These are phyloP conservation scores for Brachirus orientalis DNA, from an alignment of 2,113 vertebrate species.

Conservation along the genomic window DNA sequence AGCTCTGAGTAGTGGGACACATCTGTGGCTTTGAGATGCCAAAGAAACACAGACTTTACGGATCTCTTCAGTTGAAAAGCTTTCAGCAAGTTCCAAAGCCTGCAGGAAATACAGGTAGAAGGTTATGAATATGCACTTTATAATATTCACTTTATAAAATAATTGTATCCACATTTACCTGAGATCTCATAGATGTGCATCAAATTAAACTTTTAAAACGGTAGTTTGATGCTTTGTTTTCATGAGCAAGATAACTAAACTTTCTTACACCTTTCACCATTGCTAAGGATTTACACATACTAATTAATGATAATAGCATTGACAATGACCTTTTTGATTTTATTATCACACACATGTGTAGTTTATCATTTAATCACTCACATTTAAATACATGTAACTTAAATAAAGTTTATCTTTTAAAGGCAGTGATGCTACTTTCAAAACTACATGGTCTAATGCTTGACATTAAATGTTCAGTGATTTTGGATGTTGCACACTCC, in stretches of 20 bases:
- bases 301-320: too few species aligned
- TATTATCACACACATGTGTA: not conserved
- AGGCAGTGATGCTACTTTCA: not conserved
- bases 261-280: not conserved
- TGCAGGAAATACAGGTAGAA: constrained; percentile 51
- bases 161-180: too few species aligned
- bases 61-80: constrained; percentile 85
- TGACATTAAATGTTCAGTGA: not conserved
- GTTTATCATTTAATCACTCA: not conserved
- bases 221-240: not conserved
- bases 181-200: not conserved
- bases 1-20: constrained; percentile 87
- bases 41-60: constrained; percentile 80
- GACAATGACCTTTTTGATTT: not conserved
- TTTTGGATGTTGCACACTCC: not conserved
- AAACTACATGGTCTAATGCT: not conserved
- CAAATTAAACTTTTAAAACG: too few species aligned
- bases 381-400: not conserved
- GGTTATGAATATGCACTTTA: not conserved
- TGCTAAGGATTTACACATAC: not conserved
- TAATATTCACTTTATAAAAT: too few species aligned
- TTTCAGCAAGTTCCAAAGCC: constrained; percentile 89
- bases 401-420: too few species aligned
- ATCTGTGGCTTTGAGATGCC: constrained; percentile 83
- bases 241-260: not conserved